Percentiles rank a stretch among this genome's conserved stretches.
Evolutionary conservation across 2,113 vertebrate species (phyloP).

Genomic region (Dipodomys merriami): DNA sequence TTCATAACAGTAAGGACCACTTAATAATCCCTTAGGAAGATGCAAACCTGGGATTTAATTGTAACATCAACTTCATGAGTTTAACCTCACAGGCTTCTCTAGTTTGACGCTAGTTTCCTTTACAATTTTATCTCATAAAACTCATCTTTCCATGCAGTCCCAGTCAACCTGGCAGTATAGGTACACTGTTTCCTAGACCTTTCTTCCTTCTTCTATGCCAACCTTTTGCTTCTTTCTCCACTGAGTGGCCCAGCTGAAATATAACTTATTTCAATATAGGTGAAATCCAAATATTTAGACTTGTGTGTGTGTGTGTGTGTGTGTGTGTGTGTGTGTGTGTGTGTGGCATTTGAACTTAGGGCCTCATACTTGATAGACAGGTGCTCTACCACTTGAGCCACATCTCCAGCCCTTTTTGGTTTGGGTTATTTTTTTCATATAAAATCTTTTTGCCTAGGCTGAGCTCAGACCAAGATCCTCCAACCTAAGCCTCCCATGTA

Average conservation of each 20-base stretch:
- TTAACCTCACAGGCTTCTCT: background rate
- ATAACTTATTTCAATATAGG: background rate
- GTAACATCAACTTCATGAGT: background rate
- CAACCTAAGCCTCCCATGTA: too few relatives aligned
- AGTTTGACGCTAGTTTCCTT: background rate
- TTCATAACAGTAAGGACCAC: background rate
- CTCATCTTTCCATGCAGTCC: background rate
- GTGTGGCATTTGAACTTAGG: too few relatives aligned
- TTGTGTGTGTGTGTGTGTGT: too few relatives aligned
- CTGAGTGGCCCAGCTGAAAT: background rate
- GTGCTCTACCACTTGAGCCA: too few relatives aligned
- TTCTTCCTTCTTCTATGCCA: background rate
- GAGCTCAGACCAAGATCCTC: too few relatives aligned
- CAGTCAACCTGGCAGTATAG: background rate
- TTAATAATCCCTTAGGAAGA: background rate
- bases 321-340: too few relatives aligned
- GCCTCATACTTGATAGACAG: too few relatives aligned
- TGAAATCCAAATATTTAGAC: constrained; percentile 24
- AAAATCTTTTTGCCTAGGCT: too few relatives aligned
- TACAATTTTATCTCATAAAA: constrained; percentile 11
- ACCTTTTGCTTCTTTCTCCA: constrained; percentile 4
- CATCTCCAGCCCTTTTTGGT: too few relatives aligned
- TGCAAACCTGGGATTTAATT: background rate
- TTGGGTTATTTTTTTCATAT: too few relatives aligned
- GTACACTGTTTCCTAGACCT: background rate